Evolutionary conservation across 1,140 invertebrate species (phyloP).

Genomic region (Drepana arcuata): DNA sequence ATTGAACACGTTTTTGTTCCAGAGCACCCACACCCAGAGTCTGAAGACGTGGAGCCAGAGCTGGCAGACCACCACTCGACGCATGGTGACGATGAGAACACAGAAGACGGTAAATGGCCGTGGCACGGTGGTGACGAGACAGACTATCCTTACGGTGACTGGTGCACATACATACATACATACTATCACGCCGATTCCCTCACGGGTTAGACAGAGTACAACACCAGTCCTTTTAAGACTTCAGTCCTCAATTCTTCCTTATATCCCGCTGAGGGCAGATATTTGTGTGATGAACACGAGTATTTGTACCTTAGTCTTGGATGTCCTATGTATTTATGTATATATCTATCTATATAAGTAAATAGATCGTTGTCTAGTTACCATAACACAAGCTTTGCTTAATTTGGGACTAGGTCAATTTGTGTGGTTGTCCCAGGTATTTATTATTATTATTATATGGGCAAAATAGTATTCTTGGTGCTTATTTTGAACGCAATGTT

Average conservation of each 20-base stretch:
- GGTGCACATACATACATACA: slow-evolving; percentile 22
- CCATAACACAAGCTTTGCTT: no score
- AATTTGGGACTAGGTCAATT: no score
- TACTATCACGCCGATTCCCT: background rate
- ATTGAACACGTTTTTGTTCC: slow-evolving; percentile 8
- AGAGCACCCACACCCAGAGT: slow-evolving; percentile 27
- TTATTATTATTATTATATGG: no score
- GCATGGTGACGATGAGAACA: slow-evolving; percentile 25
- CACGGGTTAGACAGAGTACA: background rate
- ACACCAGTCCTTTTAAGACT: background rate
- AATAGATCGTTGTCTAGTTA: no score
- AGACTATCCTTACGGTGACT: slow-evolving; percentile 55
- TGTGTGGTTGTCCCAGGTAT: no score
- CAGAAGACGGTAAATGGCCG: slow-evolving; percentile 53
- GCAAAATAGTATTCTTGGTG: no score
- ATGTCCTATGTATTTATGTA: no score
- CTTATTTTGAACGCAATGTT: no score
- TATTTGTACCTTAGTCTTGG: no score
- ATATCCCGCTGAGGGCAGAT: background rate
- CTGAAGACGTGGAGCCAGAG: slow-evolving; percentile 10
- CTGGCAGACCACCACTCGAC: slow-evolving; percentile 14
- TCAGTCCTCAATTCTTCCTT: background rate
- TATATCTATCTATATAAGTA: background rate
- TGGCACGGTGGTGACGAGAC: slow-evolving; percentile 33
- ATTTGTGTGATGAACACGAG: background rate